Evolutionary conservation across 2,113 vertebrate genomes (phyloP).

Genomic region (Melanocharis versteri): DNA sequence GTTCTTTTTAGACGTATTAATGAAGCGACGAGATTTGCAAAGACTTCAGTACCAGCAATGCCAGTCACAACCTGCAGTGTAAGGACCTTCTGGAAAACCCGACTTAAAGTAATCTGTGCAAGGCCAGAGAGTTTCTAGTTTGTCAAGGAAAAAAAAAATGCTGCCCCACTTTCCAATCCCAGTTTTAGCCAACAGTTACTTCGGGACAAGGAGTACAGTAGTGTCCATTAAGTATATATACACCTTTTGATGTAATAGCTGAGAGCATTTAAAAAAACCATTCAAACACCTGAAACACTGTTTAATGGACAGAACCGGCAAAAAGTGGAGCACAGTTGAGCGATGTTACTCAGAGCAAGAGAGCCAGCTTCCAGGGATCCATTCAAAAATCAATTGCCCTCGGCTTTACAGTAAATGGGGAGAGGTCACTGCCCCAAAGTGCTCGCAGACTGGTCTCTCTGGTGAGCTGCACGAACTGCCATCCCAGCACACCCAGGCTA

Average conservation of each 20-base stretch:
- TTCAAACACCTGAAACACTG: not conserved
- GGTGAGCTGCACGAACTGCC: not conserved
- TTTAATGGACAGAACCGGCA: not conserved
- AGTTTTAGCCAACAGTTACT: not conserved
- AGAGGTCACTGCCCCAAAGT: constrained; percentile 21
- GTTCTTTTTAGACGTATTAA: not conserved
- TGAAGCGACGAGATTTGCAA: not conserved
- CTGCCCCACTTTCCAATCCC: not conserved
- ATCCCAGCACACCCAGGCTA: not conserved
- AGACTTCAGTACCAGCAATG: not conserved
- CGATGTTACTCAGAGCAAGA: rapidly evolving
- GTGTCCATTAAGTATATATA: not conserved
- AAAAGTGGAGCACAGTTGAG: not conserved
- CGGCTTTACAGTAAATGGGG: not conserved
- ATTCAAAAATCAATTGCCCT: constrained; percentile 1
- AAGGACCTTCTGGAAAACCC: not conserved
- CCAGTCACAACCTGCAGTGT: not conserved
- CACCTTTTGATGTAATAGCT: not conserved
- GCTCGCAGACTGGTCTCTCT: not conserved
- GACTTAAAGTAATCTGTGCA: not conserved
- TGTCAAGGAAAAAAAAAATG: not conserved
- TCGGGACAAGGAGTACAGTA: not conserved
- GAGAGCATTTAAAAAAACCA: not conserved
- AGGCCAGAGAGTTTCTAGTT: not conserved
- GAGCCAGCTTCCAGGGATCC: not conserved